Evolutionary conservation across 35 echinoderm and acorn worm species (phyloP), one percentile per base, ranked within the genome.

Genomic region (Apostichopus parvimensis): DNA sequence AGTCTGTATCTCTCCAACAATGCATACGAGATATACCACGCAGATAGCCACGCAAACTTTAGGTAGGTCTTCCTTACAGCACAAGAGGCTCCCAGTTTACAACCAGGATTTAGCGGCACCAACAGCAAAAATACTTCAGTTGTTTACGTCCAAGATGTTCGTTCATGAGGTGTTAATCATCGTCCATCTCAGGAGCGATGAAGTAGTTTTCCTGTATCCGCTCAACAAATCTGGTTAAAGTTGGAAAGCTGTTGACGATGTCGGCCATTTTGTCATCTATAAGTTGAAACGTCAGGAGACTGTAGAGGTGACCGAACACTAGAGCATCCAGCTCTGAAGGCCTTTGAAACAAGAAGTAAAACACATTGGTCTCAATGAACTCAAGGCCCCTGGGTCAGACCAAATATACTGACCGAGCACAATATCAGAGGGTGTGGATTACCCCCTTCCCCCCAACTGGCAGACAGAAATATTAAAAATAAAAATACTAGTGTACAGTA

Each of bases 291-390:
- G 87, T 96, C n/a, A 94, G 95, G 52, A 99, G 91, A 8, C 90
- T 93, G 13, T 96, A 84, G 2, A 99, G 94, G 80, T 99, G 97
- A 11, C 95, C 97, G 86, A 92, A 99, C 4, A 99, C 97, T 57
- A 99, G 80, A 23, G 97, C 95, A 95, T 99, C 97, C 34, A 99
- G 73, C 83, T 99, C 97, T 4, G 97, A 96, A 75, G 95, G 95
- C 86, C 97, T 99, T 79, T 1, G 56, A 86, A 80, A 73, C 53
- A 54, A 66, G 52, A 94, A 82, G 14, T 12, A 11, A 75, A 89
- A 77, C 53, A 65, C 57, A 60, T 60, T 60, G 57, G 57, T 60
- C 6, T 60, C 7, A 60, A 60, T 6, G 11, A 11, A 60, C 57
- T 8, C 6, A 8, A 60, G 57, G 57, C 57, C n/a, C n/a, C 2